These are phyloP conservation scores for Ancistrus triradiatus DNA, from an alignment of 2,113 vertebrate genomes.

Conservation along the genomic window DNA sequence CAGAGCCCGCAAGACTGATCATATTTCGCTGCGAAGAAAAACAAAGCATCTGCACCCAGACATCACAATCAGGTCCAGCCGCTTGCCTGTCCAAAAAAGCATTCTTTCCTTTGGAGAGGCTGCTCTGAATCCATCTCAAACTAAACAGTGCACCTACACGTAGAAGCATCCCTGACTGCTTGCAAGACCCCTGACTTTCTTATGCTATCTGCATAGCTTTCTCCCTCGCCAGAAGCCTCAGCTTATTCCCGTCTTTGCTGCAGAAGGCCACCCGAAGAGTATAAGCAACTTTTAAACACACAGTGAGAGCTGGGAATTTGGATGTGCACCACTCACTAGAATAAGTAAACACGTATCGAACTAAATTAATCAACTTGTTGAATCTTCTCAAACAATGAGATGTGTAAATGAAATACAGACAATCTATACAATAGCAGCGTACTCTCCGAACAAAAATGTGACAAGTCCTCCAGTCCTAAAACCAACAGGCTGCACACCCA, in stretches of 20 bases:
- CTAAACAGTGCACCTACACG: slow-evolving; percentile 43
- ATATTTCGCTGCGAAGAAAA: slow-evolving; percentile 48
- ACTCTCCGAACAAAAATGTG: no score
- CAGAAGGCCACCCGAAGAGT: neutral
- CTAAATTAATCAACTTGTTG: slow-evolving; percentile 6
- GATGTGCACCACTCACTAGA: neutral
- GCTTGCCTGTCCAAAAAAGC: slow-evolving; percentile 43
- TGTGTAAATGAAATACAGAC: no score
- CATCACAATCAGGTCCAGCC: slow-evolving; percentile 44
- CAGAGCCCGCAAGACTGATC: slow-evolving; percentile 45
- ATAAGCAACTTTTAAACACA: neutral
- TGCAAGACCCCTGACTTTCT: slow-evolving; percentile 19
- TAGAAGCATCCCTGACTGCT: slow-evolving; percentile 23
- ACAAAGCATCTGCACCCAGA: slow-evolving; percentile 50
- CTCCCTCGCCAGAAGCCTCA: neutral
- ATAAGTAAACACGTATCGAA: slow-evolving; percentile 1
- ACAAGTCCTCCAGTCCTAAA: no score
- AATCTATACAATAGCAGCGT: no score
- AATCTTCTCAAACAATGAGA: neutral
- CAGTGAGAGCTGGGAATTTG: neutral
- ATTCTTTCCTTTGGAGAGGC: slow-evolving; percentile 49
- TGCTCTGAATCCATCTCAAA: slow-evolving; percentile 34
- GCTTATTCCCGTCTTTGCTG: neutral
- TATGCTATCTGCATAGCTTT: slow-evolving; percentile 9
- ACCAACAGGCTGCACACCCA: no score